Percentiles rank a stretch among this genome's conserved stretches.
Evolutionary conservation across 2,113 vertebrate genomes (phyloP).

Genomic region (Pseudonaja textilis): DNA sequence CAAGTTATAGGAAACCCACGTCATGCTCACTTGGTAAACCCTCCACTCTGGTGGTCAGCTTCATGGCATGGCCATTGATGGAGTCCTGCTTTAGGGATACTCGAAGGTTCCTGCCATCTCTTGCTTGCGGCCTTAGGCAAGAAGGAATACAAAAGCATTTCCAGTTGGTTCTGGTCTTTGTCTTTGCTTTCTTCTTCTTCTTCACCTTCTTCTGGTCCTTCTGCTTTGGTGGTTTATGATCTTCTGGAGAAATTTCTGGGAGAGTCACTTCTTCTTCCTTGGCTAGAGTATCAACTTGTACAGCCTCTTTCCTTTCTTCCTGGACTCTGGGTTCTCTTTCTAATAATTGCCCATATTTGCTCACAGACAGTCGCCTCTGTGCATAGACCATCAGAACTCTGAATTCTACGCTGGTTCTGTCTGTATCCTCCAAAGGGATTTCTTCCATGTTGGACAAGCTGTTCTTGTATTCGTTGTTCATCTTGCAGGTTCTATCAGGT

Average conservation of each 20-base stretch:
- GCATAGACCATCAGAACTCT: slow-evolving; percentile 61
- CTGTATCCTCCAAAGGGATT: slow-evolving; percentile 56
- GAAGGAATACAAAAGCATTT: not conserved
- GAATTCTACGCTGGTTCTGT: slow-evolving; percentile 59
- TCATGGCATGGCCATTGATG: not conserved
- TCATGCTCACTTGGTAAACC: not conserved
- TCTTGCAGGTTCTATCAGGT: not conserved
- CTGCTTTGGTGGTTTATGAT: not conserved
- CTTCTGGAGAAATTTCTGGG: accelerated
- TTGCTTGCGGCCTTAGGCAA: not conserved
- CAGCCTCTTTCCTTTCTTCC: not conserved
- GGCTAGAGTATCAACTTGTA: not conserved
- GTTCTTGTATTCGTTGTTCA: slow-evolving; percentile 34
- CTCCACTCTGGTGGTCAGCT: accelerated
- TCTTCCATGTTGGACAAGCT: slow-evolving; percentile 54
- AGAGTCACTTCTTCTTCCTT: not conserved
- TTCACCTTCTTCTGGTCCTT: slow-evolving; percentile 17
- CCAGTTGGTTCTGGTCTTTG: slow-evolving; percentile 14
- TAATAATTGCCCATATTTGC: slow-evolving; percentile 28
- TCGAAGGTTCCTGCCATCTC: not conserved
- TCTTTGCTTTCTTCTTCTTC: slow-evolving; percentile 25
- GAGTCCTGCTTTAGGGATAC: not conserved
- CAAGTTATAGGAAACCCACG: not conserved
- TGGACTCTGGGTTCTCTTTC: slow-evolving; percentile 12
- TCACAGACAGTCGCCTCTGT: slow-evolving; percentile 41